Percentiles rank a stretch among this genome's conserved stretches.
These are phyloP conservation scores for Gobiocypris rarus DNA, from an alignment of 2,113 vertebrate species.

Conservation along the genomic window DNA sequence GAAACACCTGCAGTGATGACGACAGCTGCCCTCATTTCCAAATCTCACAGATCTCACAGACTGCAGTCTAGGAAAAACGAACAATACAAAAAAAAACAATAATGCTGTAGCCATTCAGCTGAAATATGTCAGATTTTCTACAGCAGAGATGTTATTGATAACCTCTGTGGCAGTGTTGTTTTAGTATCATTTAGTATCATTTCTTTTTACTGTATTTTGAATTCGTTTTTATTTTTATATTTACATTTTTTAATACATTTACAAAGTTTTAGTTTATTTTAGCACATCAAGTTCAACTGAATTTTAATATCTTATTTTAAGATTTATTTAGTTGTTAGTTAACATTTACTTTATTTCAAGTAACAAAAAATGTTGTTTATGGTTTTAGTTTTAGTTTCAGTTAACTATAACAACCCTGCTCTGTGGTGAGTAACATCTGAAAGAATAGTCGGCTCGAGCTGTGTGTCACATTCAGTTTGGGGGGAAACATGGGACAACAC, in stretches of 20 bases:
- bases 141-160: slow-evolving; percentile 20
- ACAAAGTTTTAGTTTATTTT: too few relatives aligned
- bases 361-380: too few relatives aligned
- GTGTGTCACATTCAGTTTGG: slow-evolving; percentile 43
- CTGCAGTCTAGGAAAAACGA: neutral
- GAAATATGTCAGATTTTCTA: neutral
- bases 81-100: neutral
- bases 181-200: too few relatives aligned
- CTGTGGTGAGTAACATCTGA: slow-evolving; percentile 1
- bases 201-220: too few relatives aligned
- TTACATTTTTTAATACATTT: too few relatives aligned
- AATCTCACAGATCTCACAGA: neutral
- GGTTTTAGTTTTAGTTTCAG: too few relatives aligned
- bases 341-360: too few relatives aligned
- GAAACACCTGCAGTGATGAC: slow-evolving; percentile 18
- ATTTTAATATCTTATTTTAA: too few relatives aligned
- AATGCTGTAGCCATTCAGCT: neutral
- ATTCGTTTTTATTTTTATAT: too few relatives aligned
- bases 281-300: too few relatives aligned
- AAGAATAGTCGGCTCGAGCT: neutral
- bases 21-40: neutral
- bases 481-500: slow-evolving; percentile 38
- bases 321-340: too few relatives aligned
- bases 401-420: too few relatives aligned
- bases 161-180: neutral